These are phyloP conservation scores for Montipora foliosa DNA, from an alignment of 64 coral and sea anemone species.

Conservation along the genomic window DNA sequence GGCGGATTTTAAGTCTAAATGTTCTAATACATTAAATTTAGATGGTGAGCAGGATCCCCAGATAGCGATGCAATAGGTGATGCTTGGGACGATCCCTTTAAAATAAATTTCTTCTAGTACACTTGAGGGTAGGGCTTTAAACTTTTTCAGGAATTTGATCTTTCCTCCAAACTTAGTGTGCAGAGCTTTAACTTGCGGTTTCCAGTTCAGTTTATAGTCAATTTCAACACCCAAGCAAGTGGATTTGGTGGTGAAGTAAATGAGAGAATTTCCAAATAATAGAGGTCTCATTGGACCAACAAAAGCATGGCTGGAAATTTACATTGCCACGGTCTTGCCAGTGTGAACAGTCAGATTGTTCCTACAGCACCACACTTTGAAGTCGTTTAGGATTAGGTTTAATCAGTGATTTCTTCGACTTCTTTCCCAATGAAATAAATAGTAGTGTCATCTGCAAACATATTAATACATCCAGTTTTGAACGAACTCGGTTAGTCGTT, in stretches of 20 bases:
- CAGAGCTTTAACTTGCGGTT: not conserved
- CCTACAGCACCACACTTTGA: not conserved
- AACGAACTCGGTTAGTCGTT: not conserved
- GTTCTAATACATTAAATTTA: no score
- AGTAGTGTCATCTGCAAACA: not conserved
- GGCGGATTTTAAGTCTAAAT: no score
- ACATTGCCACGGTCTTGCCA: not conserved
- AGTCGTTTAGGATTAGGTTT: not conserved
- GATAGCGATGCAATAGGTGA: not conserved
- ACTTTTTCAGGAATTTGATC: not conserved
- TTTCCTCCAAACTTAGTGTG: not conserved
- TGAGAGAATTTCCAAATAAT: not conserved
- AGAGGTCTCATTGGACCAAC: not conserved
- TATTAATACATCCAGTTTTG: not conserved
- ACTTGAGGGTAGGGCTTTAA: not conserved
- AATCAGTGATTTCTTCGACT: not conserved
- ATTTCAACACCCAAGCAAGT: constrained; percentile 11
- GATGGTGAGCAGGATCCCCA: not conserved
- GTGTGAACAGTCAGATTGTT: not conserved
- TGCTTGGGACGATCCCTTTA: not conserved
- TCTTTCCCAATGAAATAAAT: not conserved
- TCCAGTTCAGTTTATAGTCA: constrained; percentile 6
- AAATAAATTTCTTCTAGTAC: not conserved
- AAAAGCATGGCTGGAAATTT: not conserved
- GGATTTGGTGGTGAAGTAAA: not conserved